These are phyloP conservation scores for Lasioglossum baleicum DNA, from an alignment of 1,140 invertebrate genomes.

Conservation along the genomic window DNA sequence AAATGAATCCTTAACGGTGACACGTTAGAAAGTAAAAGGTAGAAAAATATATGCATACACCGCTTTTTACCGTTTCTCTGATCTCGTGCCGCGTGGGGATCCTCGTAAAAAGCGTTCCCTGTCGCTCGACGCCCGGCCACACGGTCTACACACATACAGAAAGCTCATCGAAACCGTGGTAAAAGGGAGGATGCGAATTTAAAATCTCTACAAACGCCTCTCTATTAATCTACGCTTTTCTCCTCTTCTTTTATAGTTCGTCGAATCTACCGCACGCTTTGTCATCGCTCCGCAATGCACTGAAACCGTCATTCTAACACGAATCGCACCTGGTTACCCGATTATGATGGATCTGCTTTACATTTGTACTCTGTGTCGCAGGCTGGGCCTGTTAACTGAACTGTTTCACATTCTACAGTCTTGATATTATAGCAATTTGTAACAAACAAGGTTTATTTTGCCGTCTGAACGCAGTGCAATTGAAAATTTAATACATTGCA, in stretches of 20 bases:
- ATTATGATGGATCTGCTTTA: too few relatives aligned
- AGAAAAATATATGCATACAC: slow-evolving; percentile 59
- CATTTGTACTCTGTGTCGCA: too few relatives aligned
- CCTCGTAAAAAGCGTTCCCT: not conserved
- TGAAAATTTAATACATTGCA: too few relatives aligned
- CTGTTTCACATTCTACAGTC: too few relatives aligned
- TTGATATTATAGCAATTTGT: too few relatives aligned
- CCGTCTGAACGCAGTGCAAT: too few relatives aligned
- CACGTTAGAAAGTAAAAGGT: slow-evolving; percentile 49
- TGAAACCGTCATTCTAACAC: not conserved
- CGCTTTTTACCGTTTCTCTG: slow-evolving; percentile 33
- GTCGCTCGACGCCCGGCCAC: not conserved
- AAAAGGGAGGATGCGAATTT: slow-evolving; percentile 21
- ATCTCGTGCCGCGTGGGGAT: slow-evolving; percentile 26
- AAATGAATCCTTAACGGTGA: slow-evolving; percentile 22
- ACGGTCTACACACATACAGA: not conserved
- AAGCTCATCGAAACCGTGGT: slow-evolving; percentile 5
- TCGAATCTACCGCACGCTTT: not conserved
- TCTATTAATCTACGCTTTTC: not conserved
- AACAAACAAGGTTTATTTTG: too few relatives aligned
- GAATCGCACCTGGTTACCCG: not conserved
- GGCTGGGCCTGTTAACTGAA: too few relatives aligned
- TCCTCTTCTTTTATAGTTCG: not conserved
- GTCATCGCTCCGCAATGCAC: not conserved
- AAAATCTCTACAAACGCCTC: slow-evolving; percentile 21